Conservation (phyloP, 2,113 vertebrate genomes). For the Pedionomus torquatus region DNA sequence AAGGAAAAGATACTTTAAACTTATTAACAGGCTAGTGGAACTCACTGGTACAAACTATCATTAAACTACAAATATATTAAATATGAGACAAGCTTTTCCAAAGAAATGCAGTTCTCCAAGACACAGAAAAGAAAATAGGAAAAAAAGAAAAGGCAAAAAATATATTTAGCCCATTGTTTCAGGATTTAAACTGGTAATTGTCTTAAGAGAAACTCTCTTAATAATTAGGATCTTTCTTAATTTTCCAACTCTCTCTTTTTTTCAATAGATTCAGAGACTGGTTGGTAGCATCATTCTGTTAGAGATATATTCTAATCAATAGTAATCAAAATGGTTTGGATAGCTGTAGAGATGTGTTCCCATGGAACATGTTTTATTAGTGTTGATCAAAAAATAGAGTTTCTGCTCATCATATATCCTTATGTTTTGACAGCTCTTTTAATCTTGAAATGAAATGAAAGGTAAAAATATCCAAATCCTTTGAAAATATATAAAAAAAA, state of each 20-base stretch:
- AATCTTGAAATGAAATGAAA: slow-evolving; percentile 13
- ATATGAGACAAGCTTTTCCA: neutral
- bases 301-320: neutral
- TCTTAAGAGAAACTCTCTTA: neutral
- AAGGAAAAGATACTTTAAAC: neutral
- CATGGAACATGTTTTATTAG: neutral
- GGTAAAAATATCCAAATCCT: neutral
- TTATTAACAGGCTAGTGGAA: neutral
- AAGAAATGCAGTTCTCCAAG: neutral
- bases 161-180: neutral
- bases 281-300: neutral
- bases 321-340: slow-evolving; percentile 4
- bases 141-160: neutral
- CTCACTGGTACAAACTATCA: neutral
- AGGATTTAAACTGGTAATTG: neutral
- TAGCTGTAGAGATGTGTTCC: neutral
- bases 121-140: neutral
- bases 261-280: neutral
- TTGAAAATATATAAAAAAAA: neutral
- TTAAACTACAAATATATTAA: neutral
- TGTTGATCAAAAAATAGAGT: neutral
- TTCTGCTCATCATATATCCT: neutral
- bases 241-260: neutral
- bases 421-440: neutral
- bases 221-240: neutral